phyloP scores from a whole-genome alignment of 2,888 invertebrate species.

The Calameuta filiformis region DNA sequence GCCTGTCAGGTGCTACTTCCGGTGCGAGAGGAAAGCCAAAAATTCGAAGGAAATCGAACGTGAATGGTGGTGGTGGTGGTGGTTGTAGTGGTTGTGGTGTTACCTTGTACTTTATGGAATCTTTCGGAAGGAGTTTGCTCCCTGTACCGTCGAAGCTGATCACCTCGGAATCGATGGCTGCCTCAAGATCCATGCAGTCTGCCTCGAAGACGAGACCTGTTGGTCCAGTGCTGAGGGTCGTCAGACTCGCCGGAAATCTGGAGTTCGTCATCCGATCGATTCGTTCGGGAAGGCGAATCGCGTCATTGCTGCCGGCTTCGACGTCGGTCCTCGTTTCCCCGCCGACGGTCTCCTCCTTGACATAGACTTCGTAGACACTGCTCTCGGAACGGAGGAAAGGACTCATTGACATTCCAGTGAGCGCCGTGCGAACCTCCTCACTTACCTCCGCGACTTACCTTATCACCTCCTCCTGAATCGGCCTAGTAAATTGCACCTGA shows the following conservation, averaged over 20 bases:
- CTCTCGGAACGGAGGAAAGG: background rate
- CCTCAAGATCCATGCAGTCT: conserved; percentile 46
- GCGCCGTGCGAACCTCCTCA: no score
- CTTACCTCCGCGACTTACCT: conserved; percentile 38
- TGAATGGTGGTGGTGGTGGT: no score
- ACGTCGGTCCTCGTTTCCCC: conserved; percentile 35
- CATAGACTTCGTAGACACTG: conserved; percentile 60
- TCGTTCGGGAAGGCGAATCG: no score
- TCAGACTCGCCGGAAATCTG: no score
- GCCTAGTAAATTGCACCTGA: conserved; percentile 44
- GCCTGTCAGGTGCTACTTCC: no score
- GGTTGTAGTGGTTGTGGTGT: background rate
- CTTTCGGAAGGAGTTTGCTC: conserved; percentile 46
- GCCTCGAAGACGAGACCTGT: conserved; percentile 17
- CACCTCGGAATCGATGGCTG: conserved; percentile 44
- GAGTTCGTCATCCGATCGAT: no score
- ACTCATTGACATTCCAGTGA: no score
- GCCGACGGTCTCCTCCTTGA: conserved; percentile 44
- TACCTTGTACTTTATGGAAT: conserved; percentile 47
- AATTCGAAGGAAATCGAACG: no score
- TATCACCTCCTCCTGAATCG: conserved; percentile 51
- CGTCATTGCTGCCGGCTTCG: no score
- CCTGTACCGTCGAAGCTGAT: conserved; percentile 41
- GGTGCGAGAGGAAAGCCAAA: no score
- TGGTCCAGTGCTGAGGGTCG: no score